Evolutionary conservation across 2,888 invertebrate genomes (phyloP).

Genomic region (Melipona bicolor): DNA sequence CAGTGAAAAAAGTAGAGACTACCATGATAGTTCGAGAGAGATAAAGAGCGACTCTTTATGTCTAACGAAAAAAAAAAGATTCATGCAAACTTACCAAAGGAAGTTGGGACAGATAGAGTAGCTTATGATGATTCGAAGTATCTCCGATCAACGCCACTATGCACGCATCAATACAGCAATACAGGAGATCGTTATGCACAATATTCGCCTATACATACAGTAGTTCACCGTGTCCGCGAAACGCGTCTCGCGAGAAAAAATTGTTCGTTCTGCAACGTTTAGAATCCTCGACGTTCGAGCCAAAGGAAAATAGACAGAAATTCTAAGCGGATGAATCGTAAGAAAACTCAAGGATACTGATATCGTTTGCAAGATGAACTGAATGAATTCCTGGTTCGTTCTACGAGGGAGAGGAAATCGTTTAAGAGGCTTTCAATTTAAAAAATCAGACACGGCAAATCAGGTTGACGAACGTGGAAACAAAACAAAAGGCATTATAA

Average conservation of each 20-base stretch:
- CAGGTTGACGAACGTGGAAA: slow-evolving; percentile 11
- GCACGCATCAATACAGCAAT: slow-evolving; percentile 78
- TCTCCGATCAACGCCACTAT: slow-evolving; percentile 86
- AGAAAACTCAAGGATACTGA: slow-evolving; percentile 14
- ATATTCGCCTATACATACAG: slow-evolving; percentile 40
- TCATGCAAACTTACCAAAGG: slow-evolving; percentile 85
- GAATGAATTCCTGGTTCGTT: slow-evolving; percentile 18
- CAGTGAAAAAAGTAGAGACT: slow-evolving; percentile 14
- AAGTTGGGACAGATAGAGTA: slow-evolving; percentile 86
- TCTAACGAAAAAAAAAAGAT: slow-evolving; percentile 35
- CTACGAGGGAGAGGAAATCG: slow-evolving; percentile 39
- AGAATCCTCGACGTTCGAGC: slow-evolving; percentile 27
- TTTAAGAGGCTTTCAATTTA: slow-evolving; percentile 70
- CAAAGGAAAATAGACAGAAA: too few species aligned
- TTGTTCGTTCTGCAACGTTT: slow-evolving; percentile 16
- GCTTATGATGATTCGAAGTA: slow-evolving; percentile 86
- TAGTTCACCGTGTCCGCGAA: slow-evolving; percentile 46
- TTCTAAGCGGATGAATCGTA: not conserved
- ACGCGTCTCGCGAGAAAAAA: slow-evolving; percentile 21
- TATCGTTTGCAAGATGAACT: not conserved
- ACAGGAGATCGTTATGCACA: slow-evolving; percentile 74
- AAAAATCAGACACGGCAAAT: slow-evolving; percentile 20
- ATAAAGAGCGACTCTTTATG: slow-evolving; percentile 9
- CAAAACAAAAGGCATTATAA: slow-evolving; percentile 4
- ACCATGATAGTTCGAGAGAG: slow-evolving; percentile 3